Evolutionary conservation across 1,140 invertebrate species (phyloP).

Genomic region (Pissodes strobi): DNA sequence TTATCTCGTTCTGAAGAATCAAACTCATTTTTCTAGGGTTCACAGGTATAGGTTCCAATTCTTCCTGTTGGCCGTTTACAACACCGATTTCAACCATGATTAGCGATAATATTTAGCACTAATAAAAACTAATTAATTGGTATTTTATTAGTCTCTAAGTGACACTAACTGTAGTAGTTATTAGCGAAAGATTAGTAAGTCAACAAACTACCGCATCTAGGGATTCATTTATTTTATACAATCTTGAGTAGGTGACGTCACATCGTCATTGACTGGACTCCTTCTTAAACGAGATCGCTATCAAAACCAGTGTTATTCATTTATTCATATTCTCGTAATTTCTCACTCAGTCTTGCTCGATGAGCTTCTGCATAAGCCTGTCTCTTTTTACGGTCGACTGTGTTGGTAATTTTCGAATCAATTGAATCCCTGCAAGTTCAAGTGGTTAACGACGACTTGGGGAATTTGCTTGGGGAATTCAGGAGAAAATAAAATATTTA

Average conservation of each 20-base stretch:
- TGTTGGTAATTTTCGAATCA: slow-evolving; percentile 1
- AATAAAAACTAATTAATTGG: neutral
- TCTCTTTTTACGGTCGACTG: neutral
- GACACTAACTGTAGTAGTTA: neutral
- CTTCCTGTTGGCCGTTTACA: slow-evolving; percentile 15
- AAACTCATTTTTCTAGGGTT: slow-evolving; percentile 8
- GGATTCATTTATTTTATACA: slow-evolving; percentile 29
- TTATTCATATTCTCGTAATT: slow-evolving; percentile 12
- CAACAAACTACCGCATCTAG: slow-evolving; percentile 19
- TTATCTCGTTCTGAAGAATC: neutral
- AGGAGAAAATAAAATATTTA: too few species aligned
- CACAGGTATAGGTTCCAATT: slow-evolving; percentile 1
- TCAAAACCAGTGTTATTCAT: slow-evolving; percentile 12
- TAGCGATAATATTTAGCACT: neutral
- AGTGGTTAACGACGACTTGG: neutral
- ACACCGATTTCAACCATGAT: slow-evolving; percentile 29
- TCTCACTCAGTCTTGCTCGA: neutral
- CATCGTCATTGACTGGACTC: neutral
- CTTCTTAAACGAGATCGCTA: slow-evolving; percentile 4
- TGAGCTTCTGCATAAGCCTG: too few species aligned
- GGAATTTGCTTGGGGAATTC: too few species aligned
- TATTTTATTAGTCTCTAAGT: neutral
- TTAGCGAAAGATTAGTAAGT: neutral
- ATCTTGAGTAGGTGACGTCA: slow-evolving; percentile 14
- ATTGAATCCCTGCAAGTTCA: slow-evolving; percentile 3